Evolutionary conservation across 2,888 invertebrate species (phyloP).

Genomic region (Podotricha telesiphe): DNA sequence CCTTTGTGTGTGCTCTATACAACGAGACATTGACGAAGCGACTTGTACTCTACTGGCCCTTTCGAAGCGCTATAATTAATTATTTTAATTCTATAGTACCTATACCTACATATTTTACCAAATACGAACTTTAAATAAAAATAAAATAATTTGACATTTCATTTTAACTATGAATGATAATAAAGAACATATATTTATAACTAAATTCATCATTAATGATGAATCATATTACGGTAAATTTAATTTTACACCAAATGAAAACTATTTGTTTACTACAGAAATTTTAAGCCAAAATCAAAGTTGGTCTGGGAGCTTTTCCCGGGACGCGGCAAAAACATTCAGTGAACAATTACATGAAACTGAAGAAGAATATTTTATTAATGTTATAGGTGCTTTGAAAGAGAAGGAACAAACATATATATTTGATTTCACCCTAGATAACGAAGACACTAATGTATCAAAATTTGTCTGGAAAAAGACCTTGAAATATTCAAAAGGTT

Average conservation of each 20-base stretch:
- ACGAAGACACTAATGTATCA: slow-evolving; percentile 47
- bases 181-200: slow-evolving; percentile 3
- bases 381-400: slow-evolving; percentile 53
- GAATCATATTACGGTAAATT: slow-evolving; percentile 13
- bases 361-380: slow-evolving; percentile 55
- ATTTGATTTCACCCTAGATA: slow-evolving; percentile 50
- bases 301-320: slow-evolving; percentile 65
- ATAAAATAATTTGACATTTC: neutral
- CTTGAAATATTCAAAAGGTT: slow-evolving; percentile 52
- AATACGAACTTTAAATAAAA: too few species aligned
- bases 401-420: slow-evolving; percentile 47
- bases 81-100: too few species aligned
- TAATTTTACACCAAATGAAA: slow-evolving; percentile 56
- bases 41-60: too few species aligned
- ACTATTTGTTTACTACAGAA: slow-evolving; percentile 60
- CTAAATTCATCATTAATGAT: slow-evolving; percentile 18
- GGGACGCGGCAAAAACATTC: slow-evolving; percentile 54
- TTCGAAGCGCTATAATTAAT: too few species aligned
- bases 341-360: slow-evolving; percentile 53
- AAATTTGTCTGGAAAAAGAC: slow-evolving; percentile 66
- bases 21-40: too few species aligned
- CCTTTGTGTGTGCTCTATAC: too few species aligned
- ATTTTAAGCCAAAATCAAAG: slow-evolving; percentile 55
- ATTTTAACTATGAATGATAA: neutral
- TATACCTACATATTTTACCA: too few species aligned